phyloP scores from a whole-genome alignment of 2,888 invertebrate genomes.

The Exocentrus adspersus region DNA sequence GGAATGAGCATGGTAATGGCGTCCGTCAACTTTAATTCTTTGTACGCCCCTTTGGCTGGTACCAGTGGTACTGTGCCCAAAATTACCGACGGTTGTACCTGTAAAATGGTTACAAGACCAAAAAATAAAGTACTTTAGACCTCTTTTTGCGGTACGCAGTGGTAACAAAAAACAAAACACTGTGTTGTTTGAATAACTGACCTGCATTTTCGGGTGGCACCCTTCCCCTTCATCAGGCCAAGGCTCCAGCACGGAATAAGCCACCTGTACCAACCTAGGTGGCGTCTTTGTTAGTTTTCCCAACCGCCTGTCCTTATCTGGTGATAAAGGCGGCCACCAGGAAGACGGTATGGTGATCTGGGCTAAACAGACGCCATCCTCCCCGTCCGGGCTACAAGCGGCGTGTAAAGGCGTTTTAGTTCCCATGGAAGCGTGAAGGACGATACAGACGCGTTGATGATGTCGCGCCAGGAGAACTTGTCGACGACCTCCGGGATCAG shows the following conservation, averaged over 20 bases:
- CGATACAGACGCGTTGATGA: slow-evolving; percentile 79
- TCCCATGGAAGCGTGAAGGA: slow-evolving; percentile 77
- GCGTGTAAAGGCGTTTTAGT: slow-evolving; percentile 77
- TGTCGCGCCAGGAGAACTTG: slow-evolving; percentile 69
- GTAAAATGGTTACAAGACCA: no score
- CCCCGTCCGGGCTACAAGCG: slow-evolving; percentile 92
- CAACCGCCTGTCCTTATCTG: slow-evolving; percentile 69
- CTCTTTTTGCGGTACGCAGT: no score
- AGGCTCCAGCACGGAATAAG: slow-evolving; percentile 90
- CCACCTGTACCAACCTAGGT: slow-evolving; percentile 80
- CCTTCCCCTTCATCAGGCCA: slow-evolving; percentile 72
- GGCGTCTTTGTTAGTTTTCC: slow-evolving; percentile 65
- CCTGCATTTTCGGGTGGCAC: slow-evolving; percentile 79
- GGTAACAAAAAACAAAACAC: no score
- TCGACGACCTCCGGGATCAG: slow-evolving; percentile 82
- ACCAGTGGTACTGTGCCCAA: slow-evolving; percentile 75
- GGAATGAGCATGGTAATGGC: slow-evolving; percentile 87
- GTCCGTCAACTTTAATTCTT: slow-evolving; percentile 85
- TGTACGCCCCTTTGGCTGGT: slow-evolving; percentile 82
- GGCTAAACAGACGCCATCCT: slow-evolving; percentile 92
- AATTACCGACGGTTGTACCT: slow-evolving; percentile 68
- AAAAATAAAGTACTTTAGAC: no score
- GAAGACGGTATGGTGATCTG: slow-evolving; percentile 83
- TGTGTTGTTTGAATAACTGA: no score
- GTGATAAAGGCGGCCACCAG: slow-evolving; percentile 88